Base-by-base conservation (phyloP, 2,797 vertebrate species). In the Pristis pectinata region DNA sequence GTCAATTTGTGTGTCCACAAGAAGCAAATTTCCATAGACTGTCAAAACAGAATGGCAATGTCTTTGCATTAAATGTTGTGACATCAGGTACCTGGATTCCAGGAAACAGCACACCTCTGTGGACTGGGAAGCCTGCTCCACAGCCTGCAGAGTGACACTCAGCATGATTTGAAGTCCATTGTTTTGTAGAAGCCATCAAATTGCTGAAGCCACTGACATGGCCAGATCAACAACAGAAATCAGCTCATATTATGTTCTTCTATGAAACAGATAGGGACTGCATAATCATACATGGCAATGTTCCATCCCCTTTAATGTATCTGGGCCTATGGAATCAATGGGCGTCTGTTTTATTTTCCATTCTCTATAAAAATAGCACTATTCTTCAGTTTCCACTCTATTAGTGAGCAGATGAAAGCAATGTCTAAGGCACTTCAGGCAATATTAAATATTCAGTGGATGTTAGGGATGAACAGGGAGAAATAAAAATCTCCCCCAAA, bases 401-500 rank as follows among this genome's bases (percentile, higher is more conserved):
- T 91, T 37, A 91, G 6, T 41, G 59, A 64, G 61, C 37, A 24
- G 1, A 30, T 91, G 19, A 67, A 41, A 91, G 17, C n/a, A 91
- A 67, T 9, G 6, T 61, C 56, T 59, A 91, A 91, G 59, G 59
- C 87, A 91, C 87, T 91, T 91, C 87, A 91, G n/a, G 61, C 44
- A 91, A 91, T 61, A 41, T 27, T 64, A 61, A 67, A 22, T 7
- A 37, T 37, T 37, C 19, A 41, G 56, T 11, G 1, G 19, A 64
- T 67, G 59, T 91, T 10, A 53, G 53, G 56, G 30, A 6, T 59
- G 83, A 15, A 59, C 5, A 34, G n/a, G 61, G 87, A 41, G n/a
- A 41, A 91, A 91, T 41, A 19, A 41, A n/a, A 8, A 61, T 64
- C 22, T 19, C 56, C n/a, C 85, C 34, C 53, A 61, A 89, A 89